Evolutionary conservation across 1,140 invertebrate genomes (phyloP), one percentile per base, ranked within the genome.

Genomic region (Drusus annulatus): DNA sequence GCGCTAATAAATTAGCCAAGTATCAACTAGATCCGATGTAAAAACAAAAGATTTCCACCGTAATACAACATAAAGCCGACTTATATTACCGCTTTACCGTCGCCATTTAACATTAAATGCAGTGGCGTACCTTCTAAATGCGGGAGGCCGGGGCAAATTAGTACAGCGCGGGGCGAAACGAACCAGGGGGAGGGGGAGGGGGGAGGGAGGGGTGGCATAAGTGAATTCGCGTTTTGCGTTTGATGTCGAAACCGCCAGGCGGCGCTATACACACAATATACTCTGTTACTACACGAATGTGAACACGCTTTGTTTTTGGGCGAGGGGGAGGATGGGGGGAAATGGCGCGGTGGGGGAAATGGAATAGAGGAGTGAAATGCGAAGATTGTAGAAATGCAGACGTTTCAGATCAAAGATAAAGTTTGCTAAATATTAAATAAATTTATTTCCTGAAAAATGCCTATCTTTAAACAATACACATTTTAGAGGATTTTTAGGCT

Each of bases 151-250:
- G 56, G 56, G 56, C n/a, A 69, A 28, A 68, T 69, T 17, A 56
- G 45, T 79, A 51, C 60, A 36, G 4, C 45, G 60, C 28, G 36
- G 60, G 17, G 36, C 36, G 36, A 45, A 8, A 45, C 36, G 36
- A 10, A 1, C 10, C 36, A 17, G 36, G 54, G 51, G 54, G 75
- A 2, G 51, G 28, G 75, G 1, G 36, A 28, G 2, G 36, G 10
- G 8, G 36, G 13, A 13, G 36, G 36, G 8, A 10, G 16, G 69
- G 36, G 21, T 15, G 76, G 58, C 63, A 50, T 71, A 81, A 81
- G 80, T 81, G 80, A 81, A 81, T 81, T 81, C 80, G 68, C 79
- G 69, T 80, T 75, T 80, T 51, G 80, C 76, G 80, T 81, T 81
- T 81, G 80, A 81, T 81, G 80, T 76, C 71, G 63, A 81, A 81